phyloP scores from a whole-genome alignment of 2,888 invertebrate genomes.

The Drosophila subquinaria region DNA sequence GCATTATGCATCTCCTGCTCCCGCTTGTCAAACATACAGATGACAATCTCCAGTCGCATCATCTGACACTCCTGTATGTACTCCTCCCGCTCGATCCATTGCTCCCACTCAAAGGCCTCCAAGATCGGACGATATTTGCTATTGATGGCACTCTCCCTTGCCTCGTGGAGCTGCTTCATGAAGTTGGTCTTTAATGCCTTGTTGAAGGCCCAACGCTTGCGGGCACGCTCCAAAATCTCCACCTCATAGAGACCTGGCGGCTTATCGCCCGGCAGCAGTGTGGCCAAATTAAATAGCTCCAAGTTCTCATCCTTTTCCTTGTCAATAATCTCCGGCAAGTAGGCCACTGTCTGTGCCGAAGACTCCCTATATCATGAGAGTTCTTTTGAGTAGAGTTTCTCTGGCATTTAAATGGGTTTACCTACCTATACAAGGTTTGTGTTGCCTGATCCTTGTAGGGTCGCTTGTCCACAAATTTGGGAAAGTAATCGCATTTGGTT shows the following conservation, averaged over 20 bases:
- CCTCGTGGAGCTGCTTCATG: constrained; percentile 87
- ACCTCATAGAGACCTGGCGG: constrained; percentile 84
- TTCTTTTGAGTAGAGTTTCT: background rate
- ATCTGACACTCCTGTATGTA: constrained; percentile 91
- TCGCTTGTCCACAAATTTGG: constrained; percentile 44
- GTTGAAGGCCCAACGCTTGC: constrained; percentile 89
- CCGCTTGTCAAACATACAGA: constrained; percentile 88
- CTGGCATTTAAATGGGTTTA: background rate
- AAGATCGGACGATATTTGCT: constrained; percentile 88
- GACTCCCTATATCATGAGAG: constrained; percentile 75
- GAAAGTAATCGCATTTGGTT: constrained; percentile 64
- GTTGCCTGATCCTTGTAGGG: constrained; percentile 77
- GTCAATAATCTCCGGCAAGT: constrained; percentile 77
- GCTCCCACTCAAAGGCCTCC: constrained; percentile 92
- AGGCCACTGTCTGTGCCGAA: constrained; percentile 84
- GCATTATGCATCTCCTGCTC: constrained; percentile 82
- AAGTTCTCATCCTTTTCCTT: constrained; percentile 63
- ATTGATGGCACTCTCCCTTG: constrained; percentile 73
- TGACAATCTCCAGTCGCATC: constrained; percentile 87
- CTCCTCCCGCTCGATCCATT: constrained; percentile 93
- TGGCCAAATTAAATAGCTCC: constrained; percentile 82
- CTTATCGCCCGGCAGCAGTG: constrained; percentile 72
- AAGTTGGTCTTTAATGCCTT: constrained; percentile 87
- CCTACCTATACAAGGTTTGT: constrained; percentile 83
- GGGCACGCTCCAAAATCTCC: constrained; percentile 89